Base-by-base conservation (phyloP, 2,113 vertebrate species). In the Anarrhichthys ocellatus region DNA sequence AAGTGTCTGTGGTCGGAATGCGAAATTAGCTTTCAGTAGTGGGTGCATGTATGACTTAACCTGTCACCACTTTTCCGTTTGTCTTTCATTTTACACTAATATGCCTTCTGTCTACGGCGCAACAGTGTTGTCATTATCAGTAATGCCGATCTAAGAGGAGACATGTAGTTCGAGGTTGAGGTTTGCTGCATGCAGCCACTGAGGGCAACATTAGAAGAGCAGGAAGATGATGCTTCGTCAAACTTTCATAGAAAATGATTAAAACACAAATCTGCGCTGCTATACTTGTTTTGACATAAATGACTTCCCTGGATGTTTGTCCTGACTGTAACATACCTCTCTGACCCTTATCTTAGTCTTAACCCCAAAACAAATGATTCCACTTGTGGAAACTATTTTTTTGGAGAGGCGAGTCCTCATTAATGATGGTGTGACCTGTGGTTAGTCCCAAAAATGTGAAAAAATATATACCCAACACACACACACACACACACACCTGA, bases 1-100 rank as follows among this genome's bases (percentile, higher is more conserved):
- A 58, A 73, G 66, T 34, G 78, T 69, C 64, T 90, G 85, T 88
- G 80, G 80, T 36, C 76, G 86, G 84, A 86, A 88, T 84, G 58
- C 38, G 5, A 80, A 79, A 73, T 69, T 14, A 38, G 24, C 62
- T 36, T 72, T 84, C 67, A 71, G 70, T 29, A 40, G 58, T 78
- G 77, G 46, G 76, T 77, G 52, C 56, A 67, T 56, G 42, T 52
- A 58, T 74, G 69, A 80, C 61, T 81, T 78, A 75, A 82, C 56
- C 77, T 32, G 10, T 64, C 34, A 14, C 42, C 40, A 42, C 50
- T 50, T 59, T 34, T 67, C 42, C 15, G 20, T 77, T 72, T 73
- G 32, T 66, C 56, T 29, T 34, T 83, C 81, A 81, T 61, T 72
- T 59, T 54, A 54, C 14, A 58, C 50, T 67, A 84, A 71, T 73